A percentile compares a stretch with the other conserved stretches of the same genome.
These are phyloP conservation scores for Perodicticus potto DNA, from an alignment of 2,797 vertebrate species.

Conservation along the genomic window DNA sequence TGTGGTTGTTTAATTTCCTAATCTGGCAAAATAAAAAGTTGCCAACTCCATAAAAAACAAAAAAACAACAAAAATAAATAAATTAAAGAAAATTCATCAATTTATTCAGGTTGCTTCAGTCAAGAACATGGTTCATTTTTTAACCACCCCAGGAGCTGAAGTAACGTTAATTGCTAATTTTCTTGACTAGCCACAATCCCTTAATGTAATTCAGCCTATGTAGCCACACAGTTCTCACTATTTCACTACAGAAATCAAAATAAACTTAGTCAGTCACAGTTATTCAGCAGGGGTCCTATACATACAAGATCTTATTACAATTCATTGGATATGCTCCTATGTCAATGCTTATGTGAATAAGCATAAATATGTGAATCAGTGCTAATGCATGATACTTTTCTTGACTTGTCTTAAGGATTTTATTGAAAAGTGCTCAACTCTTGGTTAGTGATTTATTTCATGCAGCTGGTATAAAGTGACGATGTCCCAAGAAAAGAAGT, in stretches of 20 bases:
- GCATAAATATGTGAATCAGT: slow-evolving; percentile 58
- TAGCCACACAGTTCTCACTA: neutral
- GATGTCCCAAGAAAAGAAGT: slow-evolving; percentile 7
- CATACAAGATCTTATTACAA: slow-evolving; percentile 1
- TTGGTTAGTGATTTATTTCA: slow-evolving; percentile 47
- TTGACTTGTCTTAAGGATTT: slow-evolving; percentile 46
- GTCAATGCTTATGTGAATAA: slow-evolving; percentile 43
- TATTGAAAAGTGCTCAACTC: slow-evolving; percentile 21
- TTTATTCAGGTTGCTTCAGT: neutral
- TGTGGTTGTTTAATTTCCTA: neutral
- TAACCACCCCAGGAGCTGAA: neutral
- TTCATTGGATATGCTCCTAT: neutral
- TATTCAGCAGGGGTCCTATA: neutral
- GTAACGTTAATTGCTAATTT: neutral
- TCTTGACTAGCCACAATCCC: slow-evolving; percentile 48
- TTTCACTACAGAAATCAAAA: slow-evolving; percentile 54
- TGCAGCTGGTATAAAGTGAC: slow-evolving; percentile 56
- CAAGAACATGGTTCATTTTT: slow-evolving; percentile 33
- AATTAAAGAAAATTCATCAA: neutral
- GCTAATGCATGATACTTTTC: neutral
- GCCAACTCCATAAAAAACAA: neutral
- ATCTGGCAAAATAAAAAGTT: neutral
- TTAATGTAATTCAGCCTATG: slow-evolving; percentile 30
- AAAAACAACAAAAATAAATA: neutral
- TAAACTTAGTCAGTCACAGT: slow-evolving; percentile 5